Base-by-base conservation (phyloP, 2,797 vertebrate species). In the Otolemur crassicaudatus region DNA sequence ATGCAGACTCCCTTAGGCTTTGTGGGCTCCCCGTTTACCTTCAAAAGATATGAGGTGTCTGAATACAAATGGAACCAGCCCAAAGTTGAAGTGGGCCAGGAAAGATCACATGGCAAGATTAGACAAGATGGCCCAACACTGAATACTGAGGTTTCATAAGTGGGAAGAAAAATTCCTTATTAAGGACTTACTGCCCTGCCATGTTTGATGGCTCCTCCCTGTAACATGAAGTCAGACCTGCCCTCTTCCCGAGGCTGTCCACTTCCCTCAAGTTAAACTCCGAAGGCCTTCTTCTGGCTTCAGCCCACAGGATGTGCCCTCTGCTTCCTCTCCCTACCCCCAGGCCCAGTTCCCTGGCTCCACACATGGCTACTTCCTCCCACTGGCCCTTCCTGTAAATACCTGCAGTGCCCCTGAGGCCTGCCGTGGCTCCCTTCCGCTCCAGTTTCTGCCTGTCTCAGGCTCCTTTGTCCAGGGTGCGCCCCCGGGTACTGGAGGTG, bases 381-480 rank as follows among this genome's bases (percentile, higher is more conserved):
- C 49, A 53, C 13, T 53, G 49, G 14, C 49, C 14, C 49, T 53
- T 53, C 46, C 43, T 29, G n/a, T 17, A 17, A 9, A 43, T 13
- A 46, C 1, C 34, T 46, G 49, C 34, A 5, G 17, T 43, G 17
- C 31, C 82, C 31, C 60, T 11, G 14, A 65, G 58, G 49, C 49
- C 56, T 43, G 31, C 29, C 17, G n/a, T 13, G 13, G 56, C 20
- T 34, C 53, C 7, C 25, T 72, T 3, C n/a, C 3, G 0, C 25
- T 12, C 31, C 27, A 40, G 19, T n/a, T n/a, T 63, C 23, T 37
- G 58, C 31, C 61, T 19, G 5, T 58, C 3, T 2, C 0, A 0
- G 12, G n/a, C 46, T 3, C 3, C 34, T 40, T 27, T 20, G 8
- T 80, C 72, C 1, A 12, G 43, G 63, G 53, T 13, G 82, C 12